Evolutionary conservation across 2,113 vertebrate species (phyloP).

Genomic region (Drymodes brunneopygia): DNA sequence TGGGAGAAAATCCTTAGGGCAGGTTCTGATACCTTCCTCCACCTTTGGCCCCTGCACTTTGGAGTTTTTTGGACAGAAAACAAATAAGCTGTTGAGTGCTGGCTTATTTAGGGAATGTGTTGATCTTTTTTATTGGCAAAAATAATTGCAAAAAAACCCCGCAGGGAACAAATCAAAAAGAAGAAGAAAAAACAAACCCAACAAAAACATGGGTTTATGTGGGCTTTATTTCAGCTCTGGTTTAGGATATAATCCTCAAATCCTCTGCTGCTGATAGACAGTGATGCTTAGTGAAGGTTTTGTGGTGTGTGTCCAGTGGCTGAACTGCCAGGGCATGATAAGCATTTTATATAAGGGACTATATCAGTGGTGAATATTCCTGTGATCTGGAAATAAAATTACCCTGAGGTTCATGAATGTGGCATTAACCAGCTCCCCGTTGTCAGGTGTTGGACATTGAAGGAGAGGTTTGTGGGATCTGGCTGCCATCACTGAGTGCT

Average conservation of each 20-base stretch:
- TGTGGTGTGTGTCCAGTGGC: neutral
- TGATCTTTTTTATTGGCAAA: neutral
- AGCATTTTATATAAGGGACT: neutral
- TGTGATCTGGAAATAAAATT: neutral
- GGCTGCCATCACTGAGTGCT: neutral
- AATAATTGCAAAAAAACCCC: neutral
- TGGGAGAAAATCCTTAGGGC: accelerated
- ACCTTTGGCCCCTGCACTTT: neutral
- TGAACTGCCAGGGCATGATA: neutral
- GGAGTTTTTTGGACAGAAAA: neutral
- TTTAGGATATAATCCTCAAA: neutral
- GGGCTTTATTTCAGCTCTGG: neutral
- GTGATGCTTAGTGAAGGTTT: neutral
- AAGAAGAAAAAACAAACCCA: neutral
- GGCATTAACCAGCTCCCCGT: accelerated
- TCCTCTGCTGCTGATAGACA: neutral
- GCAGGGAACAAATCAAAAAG: neutral
- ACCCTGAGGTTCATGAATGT: neutral
- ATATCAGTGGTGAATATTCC: neutral
- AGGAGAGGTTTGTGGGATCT: neutral
- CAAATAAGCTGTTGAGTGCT: neutral
- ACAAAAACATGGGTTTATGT: neutral
- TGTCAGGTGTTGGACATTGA: neutral
- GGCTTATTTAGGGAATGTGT: neutral
- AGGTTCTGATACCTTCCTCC: neutral